These are phyloP conservation scores for Morpho helenor DNA, from an alignment of 2,888 invertebrate species.

Conservation along the genomic window DNA sequence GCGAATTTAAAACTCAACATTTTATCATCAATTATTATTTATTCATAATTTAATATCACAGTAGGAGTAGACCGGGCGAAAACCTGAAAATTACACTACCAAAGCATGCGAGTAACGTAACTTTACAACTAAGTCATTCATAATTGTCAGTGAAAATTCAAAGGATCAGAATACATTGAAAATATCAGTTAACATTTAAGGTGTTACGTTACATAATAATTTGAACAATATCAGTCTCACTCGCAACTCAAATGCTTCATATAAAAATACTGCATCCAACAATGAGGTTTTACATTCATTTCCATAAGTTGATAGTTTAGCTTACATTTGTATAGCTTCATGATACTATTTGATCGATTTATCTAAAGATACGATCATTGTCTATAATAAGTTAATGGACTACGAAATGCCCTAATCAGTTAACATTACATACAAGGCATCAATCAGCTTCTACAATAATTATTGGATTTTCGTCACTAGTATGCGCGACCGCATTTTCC, in stretches of 20 bases:
- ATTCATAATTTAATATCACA: constrained; percentile 62
- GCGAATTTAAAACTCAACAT: constrained; percentile 50
- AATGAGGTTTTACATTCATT: constrained; percentile 49
- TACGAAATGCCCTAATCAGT: constrained; percentile 75
- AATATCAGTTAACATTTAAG: constrained; percentile 60
- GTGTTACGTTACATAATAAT: constrained; percentile 57
- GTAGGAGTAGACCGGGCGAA: constrained; percentile 76
- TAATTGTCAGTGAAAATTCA: constrained; percentile 39
- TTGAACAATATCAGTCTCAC: constrained; percentile 77
- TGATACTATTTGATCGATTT: constrained; percentile 72
- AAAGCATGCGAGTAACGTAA: constrained; percentile 71
- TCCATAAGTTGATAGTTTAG: constrained; percentile 41
- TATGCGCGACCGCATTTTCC: constrained; percentile 78
- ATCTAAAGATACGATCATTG: constrained; percentile 61
- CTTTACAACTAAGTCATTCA: constrained; percentile 57
- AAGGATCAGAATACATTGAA: constrained; percentile 35
- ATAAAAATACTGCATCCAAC: constrained; percentile 73
- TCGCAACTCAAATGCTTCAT: constrained; percentile 69
- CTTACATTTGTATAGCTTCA: constrained; percentile 48
- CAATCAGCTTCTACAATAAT: constrained; percentile 64
- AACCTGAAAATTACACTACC: constrained; percentile 73
- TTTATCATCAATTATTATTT: constrained; percentile 41
- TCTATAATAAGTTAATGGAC: constrained; percentile 74
- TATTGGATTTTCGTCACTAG: constrained; percentile 79
- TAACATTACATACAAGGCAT: constrained; percentile 74